These are phyloP conservation scores for Scotopteryx bipunctaria DNA, from an alignment of 2,888 invertebrate species.

Conservation along the genomic window DNA sequence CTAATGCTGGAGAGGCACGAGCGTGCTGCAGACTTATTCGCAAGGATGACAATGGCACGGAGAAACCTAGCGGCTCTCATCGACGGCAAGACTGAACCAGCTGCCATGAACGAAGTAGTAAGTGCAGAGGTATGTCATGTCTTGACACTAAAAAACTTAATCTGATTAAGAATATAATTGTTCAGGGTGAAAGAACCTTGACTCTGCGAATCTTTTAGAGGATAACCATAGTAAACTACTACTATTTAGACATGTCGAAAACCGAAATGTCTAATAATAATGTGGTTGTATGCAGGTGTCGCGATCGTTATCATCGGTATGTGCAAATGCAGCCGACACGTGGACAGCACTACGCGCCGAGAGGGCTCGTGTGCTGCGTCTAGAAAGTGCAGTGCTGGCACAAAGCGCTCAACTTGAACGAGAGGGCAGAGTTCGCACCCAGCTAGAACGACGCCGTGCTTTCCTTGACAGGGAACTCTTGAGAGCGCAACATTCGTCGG, in stretches of 20 bases:
- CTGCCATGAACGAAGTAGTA: constrained; percentile 42
- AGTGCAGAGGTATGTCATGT: constrained; percentile 51
- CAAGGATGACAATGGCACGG: constrained; percentile 59
- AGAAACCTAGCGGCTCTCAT: constrained; percentile 59
- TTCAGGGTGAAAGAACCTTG: background rate
- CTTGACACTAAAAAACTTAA: too few species aligned
- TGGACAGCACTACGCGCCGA: constrained; percentile 71
- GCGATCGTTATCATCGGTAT: constrained; percentile 63
- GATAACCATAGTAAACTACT: too few species aligned
- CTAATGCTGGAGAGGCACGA: constrained; percentile 76
- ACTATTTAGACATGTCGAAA: too few species aligned
- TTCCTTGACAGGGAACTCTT: constrained; percentile 63
- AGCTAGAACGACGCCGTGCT: constrained; percentile 66
- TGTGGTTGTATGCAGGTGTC: constrained; percentile 49
- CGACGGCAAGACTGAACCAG: constrained; percentile 49
- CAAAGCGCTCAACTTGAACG: constrained; percentile 69
- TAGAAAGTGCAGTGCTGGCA: constrained; percentile 69
- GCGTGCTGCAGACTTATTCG: constrained; percentile 67
- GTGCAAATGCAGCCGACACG: constrained; percentile 63
- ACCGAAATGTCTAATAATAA: background rate
- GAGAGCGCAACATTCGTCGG: constrained; percentile 44
- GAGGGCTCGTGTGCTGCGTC: constrained; percentile 64
- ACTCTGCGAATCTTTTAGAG: too few species aligned
- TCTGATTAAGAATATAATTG: background rate
- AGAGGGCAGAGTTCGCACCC: constrained; percentile 67